Conservation (phyloP, 30 jellyfish, hydroid and myxozoan species). For the Chrysaora quinquecirrha region DNA sequence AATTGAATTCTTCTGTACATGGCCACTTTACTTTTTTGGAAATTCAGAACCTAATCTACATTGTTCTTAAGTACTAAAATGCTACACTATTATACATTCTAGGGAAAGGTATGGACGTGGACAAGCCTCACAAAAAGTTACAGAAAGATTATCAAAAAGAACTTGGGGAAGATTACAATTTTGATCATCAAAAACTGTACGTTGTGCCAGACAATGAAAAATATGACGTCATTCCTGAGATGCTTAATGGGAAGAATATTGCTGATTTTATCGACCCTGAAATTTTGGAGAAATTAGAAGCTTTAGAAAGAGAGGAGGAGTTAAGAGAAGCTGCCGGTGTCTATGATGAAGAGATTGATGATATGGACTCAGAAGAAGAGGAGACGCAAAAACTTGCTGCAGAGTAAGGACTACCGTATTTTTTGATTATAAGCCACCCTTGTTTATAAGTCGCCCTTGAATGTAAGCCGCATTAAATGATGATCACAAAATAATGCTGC, state of each 20-base stretch:
- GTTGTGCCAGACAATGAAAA: conserved; percentile 76
- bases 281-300: conserved; percentile 80
- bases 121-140: conserved; percentile 68
- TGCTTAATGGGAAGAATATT: conserved; percentile 93
- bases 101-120: conserved; percentile 92
- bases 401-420: conserved; percentile 76
- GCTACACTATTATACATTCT: no score
- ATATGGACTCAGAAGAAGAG: conserved; percentile 94
- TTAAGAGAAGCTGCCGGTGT: conserved; percentile 99
- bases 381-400: conserved; percentile 84
- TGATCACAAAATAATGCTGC: no score
- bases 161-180: conserved; percentile 90
- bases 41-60: no score
- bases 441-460: no score
- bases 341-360: conserved; percentile 92
- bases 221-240: conserved; percentile 95
- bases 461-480: no score
- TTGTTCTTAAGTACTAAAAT: no score
- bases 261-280: conserved; percentile 96
- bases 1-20: no score
- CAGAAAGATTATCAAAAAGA: conserved; percentile 86
- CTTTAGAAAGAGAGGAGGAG: conserved; percentile 91
- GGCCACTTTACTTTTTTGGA: no score
- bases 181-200: conserved; percentile 83
- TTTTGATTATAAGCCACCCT: no score